Base-by-base conservation (phyloP, 2,888 invertebrate species). In the Bombyx huttoni region DNA sequence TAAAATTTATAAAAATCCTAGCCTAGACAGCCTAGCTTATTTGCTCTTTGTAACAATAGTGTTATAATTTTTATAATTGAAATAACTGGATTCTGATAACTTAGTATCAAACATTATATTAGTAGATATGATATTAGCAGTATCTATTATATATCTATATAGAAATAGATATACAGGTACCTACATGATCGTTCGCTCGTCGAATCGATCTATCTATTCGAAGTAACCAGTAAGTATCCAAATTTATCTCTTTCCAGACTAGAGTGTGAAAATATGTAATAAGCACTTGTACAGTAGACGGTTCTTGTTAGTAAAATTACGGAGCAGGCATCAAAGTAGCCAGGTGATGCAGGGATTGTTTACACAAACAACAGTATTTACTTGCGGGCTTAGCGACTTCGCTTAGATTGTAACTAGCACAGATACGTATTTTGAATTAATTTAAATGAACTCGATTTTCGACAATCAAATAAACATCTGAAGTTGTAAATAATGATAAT, bases 301-400 rank as follows among this genome's bases (percentile, higher is more conserved):
- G 34, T 47, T 48, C 45, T 52, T 13, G 48, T 50, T 51, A 53
- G 53, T 49, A 24, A 49, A n/a, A 47, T 51, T 49, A 51, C 51
- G n/a, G 47, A 51, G 35, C 49, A 47, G 51, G 51, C 49, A 53
- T 50, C 50, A 13, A 53, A 51, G 47, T 47, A 34, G 14, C 49
- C 74, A 73, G 70, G 71, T 73, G 73, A 73, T 70, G 65, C 59
- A 62, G 67, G 62, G 56, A 65, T 63, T 72, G 70, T 75, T 77
- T 76, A 78, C 78, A 74, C 77, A 78, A 80, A 76, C 74, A 73
- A 77, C 73, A 73, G 74, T 79, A 75, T 75, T 75, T 71, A 69
- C 73, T 70, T 74, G 73, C 70, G 69, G 66, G 73, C 73, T 78
- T 69, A 73, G 70, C 68, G 60, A 68, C 66, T 69, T 64, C 53